Evolutionary conservation across 2,888 invertebrate species (phyloP), one percentile per base, ranked within the genome.

Genomic region (Drosophila mimetica): DNA sequence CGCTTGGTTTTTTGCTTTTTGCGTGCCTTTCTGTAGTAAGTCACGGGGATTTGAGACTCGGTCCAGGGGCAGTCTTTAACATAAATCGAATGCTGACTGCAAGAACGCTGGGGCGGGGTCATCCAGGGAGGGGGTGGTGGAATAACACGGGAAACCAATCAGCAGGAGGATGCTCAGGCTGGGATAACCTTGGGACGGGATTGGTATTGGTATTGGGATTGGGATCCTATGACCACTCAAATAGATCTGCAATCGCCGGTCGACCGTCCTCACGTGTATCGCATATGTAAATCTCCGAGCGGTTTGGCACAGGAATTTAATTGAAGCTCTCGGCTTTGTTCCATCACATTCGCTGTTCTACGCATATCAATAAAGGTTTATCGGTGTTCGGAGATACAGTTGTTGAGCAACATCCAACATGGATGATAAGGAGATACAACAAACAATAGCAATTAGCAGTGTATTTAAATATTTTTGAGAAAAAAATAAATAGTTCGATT

Each of bases 41-140:
- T 71, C 71, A 61, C 30, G 51, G 39, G 39, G 30, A 52, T 41
- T 50, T 34, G 41, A 28, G 34, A 7, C 48, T 25, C 36, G 70
- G 48, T 51, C 58, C 59, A 61, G 46, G 28, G 52, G 61, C 63
- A 70, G 63, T 48, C 70, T 71, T 70, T 71, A 71, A 53, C 63
- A 71, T 71, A 63, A 72, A 71, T 71, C 61, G 61, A 52, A 44
- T 42, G 41, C 51, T 41, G 36, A 32, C 14, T 11, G 7, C 25
- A 32, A 60, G 46, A 52, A 32, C 39, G 32, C 22, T 39, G 20
- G 20, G 22, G 37, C 37, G 63, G 46, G 46, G 30, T 61, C 46
- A 39, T 11, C 9, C 9, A 18, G 4, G 60, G 30, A 32, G 30
- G n/a, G n/a, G n/a, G n/a, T n/a, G n/a, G n/a, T n/a, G 39, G 37